Percentiles rank a stretch among this genome's conserved stretches.
These are phyloP conservation scores for Eupeodes corollae DNA, from an alignment of 1,140 invertebrate genomes.

Conservation along the genomic window DNA sequence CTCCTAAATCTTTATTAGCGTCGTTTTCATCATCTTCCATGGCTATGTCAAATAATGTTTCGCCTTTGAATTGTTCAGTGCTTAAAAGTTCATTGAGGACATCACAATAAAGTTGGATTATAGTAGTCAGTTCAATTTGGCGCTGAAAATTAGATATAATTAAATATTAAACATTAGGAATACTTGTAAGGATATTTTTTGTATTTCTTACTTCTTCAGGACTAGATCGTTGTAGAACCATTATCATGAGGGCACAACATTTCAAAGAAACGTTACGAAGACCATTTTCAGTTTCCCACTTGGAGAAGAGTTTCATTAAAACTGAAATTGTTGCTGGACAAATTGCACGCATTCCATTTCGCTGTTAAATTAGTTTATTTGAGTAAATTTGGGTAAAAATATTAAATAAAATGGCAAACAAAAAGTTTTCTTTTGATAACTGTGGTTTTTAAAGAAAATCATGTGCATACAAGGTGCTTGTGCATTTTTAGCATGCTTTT, in stretches of 20 bases:
- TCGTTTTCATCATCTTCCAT: conserved; percentile 22
- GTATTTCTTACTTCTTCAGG: conserved; percentile 44
- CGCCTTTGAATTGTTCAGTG: conserved; percentile 24
- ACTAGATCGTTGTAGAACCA: conserved; percentile 44
- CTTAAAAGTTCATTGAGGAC: conserved; percentile 25
- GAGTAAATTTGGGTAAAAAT: too few relatives aligned
- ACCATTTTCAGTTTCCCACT: conserved; percentile 28
- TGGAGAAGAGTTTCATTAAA: conserved; percentile 41
- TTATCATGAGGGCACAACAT: conserved; percentile 46
- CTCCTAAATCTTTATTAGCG: conserved; percentile 4
- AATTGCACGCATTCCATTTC: conserved; percentile 48
- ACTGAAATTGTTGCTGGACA: conserved; percentile 51
- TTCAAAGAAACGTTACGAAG: conserved; percentile 40
- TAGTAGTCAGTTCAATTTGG: conserved; percentile 47
- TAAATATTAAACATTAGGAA: neutral
- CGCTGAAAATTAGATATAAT: conserved; percentile 35
- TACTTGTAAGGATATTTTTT: neutral
- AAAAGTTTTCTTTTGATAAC: too few relatives aligned
- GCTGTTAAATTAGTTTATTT: conserved; percentile 24
- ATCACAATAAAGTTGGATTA: conserved; percentile 45
- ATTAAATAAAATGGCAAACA: too few relatives aligned
- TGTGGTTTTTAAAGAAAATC: too few relatives aligned
- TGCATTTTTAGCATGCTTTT: too few relatives aligned
- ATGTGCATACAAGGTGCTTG: too few relatives aligned
- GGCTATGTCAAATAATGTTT: conserved; percentile 27